Evolutionary conservation across 2,888 invertebrate genomes (phyloP), one percentile per base, ranked within the genome.

Genomic region (Subacronicta megacephala): DNA sequence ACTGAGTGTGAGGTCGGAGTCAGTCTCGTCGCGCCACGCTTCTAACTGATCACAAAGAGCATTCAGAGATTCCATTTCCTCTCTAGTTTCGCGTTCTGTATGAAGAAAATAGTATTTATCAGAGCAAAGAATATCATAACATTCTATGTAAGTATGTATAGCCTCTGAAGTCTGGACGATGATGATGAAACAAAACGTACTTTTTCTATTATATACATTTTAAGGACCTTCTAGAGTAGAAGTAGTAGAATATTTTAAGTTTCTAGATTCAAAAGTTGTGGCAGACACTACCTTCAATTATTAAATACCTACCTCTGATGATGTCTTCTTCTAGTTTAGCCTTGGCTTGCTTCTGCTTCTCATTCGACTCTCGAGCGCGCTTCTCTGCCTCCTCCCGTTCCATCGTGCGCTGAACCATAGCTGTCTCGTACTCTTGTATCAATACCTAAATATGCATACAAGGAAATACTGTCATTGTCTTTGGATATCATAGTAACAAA

Each of bases 1-100:
- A 54, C 95, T 96, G 74, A 96, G 91, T 1, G 94, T 92, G 49
- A 96, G 85, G 58, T 95, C 95, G 0, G 95, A 95, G 57, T 96
- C 95, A 0, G 96, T 94, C 76, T 96, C 96, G 12, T 94, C 90
- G 60, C 96, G 95, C 95, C 96, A 96, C 41, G 94, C 77, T 13
- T 93, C 90, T 77, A 96, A 92, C 79, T 96, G 96, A 10, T 90
- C 88, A 57, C 95, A 93, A 4, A 96, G 84, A 0, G 94, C 83
- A 6, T 92, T 89, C 20, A 96, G 84, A 0, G 95, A 94, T 69
- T 96, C 95, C 46, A 96, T 73, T 78, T 96, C 96, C 44, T 93
- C 90, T 1, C 89, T 89, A 2, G 95, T 78, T 74, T 95, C 95
- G 2, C 94, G 87, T 81, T 95, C 96, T 95, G 29, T n/a, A 0